phyloP scores from a whole-genome alignment of 2,113 vertebrate genomes.

The Erythrocebus patas region DNA sequence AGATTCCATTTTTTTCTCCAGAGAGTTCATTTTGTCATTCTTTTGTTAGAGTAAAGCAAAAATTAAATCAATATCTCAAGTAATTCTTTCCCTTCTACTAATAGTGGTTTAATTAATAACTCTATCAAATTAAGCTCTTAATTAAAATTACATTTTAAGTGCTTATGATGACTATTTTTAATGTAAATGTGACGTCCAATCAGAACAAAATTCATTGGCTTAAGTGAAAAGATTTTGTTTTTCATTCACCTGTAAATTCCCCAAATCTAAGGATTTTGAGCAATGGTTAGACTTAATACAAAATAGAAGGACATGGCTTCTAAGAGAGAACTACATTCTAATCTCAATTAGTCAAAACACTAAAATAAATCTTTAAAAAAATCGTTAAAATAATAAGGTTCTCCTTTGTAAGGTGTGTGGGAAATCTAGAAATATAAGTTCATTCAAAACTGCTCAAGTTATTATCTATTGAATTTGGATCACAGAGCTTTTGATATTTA shows the following conservation, averaged over 20 bases:
- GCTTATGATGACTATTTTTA: neutral
- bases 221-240: neutral
- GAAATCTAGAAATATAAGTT: constrained; percentile 21
- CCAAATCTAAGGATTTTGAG: neutral
- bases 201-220: neutral
- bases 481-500: constrained; percentile 59
- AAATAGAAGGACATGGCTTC: neutral
- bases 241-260: neutral
- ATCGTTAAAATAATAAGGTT: constrained; percentile 46
- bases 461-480: constrained; percentile 63
- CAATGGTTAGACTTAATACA: neutral
- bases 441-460: constrained; percentile 43
- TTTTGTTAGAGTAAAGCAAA: neutral
- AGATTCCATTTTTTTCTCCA: neutral
- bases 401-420: constrained; percentile 46
- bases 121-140: neutral
- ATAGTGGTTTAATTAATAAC: neutral
- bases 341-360: neutral
- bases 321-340: neutral
- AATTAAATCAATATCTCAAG: neutral
- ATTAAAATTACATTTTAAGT: neutral
- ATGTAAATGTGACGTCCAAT: neutral
- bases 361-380: constrained; percentile 29
- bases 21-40: neutral
- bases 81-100: neutral